A percentile compares a stretch with the other conserved stretches of the same genome.
phyloP scores from a whole-genome alignment of 2,797 vertebrate species.

The Nyctalus aviator region DNA sequence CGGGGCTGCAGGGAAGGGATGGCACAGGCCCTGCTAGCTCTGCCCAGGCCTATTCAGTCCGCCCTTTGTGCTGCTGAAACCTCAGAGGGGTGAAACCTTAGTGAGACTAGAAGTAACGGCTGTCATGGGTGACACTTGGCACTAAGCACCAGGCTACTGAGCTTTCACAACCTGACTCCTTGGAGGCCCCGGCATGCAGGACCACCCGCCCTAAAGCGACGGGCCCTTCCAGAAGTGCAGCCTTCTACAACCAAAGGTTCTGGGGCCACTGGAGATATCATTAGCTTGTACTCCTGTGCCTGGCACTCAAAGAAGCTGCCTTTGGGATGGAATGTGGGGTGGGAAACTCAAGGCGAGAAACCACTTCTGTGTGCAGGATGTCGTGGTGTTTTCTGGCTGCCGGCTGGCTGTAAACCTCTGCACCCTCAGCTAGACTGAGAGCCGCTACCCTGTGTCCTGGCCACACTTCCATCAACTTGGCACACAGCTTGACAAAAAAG shows the following conservation, averaged over 20 bases:
- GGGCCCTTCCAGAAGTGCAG: neutral
- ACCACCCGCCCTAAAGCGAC: neutral
- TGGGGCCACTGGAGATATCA: constrained; percentile 4
- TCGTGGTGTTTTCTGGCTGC: neutral
- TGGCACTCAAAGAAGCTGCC: constrained; percentile 40
- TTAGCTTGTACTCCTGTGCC: constrained; percentile 37
- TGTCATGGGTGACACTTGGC: neutral
- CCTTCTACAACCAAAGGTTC: constrained; percentile 49
- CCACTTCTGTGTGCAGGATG: constrained; percentile 31
- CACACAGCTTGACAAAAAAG: neutral
- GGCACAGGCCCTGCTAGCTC: neutral
- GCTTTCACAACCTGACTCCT: neutral
- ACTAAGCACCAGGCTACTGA: neutral
- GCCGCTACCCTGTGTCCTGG: neutral
- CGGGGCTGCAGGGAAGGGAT: neutral
- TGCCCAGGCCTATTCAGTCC: neutral
- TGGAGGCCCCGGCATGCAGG: rapidly evolving
- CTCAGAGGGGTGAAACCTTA: constrained; percentile 58
- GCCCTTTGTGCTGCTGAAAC: constrained; percentile 55
- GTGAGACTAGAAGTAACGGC: constrained; percentile 44
- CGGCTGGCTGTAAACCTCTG: constrained; percentile 40
- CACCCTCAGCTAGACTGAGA: neutral
- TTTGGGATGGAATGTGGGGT: constrained; percentile 13
- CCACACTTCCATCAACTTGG: neutral
- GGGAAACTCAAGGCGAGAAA: constrained; percentile 36